A percentile compares a stretch with the other conserved stretches of the same genome.
Conservation (phyloP, 2,797 vertebrate species). For the Loris lydekkerianus region DNA sequence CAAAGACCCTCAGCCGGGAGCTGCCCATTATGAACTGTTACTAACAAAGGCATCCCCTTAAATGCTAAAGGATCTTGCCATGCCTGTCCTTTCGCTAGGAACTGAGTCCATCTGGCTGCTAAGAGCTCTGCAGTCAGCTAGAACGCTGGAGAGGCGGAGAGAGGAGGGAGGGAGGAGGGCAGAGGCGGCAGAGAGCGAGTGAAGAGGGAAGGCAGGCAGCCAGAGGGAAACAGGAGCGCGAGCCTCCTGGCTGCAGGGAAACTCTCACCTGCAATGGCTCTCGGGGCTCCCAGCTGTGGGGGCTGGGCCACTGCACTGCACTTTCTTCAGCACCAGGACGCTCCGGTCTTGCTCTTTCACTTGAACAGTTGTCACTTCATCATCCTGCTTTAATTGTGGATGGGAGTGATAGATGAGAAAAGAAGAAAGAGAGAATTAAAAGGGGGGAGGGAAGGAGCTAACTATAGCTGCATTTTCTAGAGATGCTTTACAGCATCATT, state of each 20-base stretch:
- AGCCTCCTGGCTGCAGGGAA: slow-evolving; percentile 71
- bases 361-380: slow-evolving; percentile 92
- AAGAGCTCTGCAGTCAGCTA: slow-evolving; percentile 89
- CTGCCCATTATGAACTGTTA: slow-evolving; percentile 92
- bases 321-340: slow-evolving; percentile 95
- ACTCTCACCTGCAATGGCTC: slow-evolving; percentile 94
- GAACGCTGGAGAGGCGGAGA: slow-evolving; percentile 83
- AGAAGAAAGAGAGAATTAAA: slow-evolving; percentile 57
- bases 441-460: slow-evolving; percentile 19
- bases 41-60: slow-evolving; percentile 90
- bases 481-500: slow-evolving; percentile 59
- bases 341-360: slow-evolving; percentile 92
- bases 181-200: slow-evolving; percentile 56
- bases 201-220: slow-evolving; percentile 84
- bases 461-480: slow-evolving; percentile 17
- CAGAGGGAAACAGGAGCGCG: slow-evolving; percentile 83
- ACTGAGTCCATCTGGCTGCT: slow-evolving; percentile 87
- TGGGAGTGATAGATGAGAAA: slow-evolving; percentile 41
- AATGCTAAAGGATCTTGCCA: slow-evolving; percentile 80
- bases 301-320: slow-evolving; percentile 93
- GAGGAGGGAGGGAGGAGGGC: slow-evolving; percentile 76
- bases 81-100: slow-evolving; percentile 86
- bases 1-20: slow-evolving; percentile 89
- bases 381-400: slow-evolving; percentile 88
- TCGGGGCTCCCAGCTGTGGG: slow-evolving; percentile 91